Conservation (phyloP, 2,797 vertebrate genomes). For the Enteromius radiatus region DNA sequence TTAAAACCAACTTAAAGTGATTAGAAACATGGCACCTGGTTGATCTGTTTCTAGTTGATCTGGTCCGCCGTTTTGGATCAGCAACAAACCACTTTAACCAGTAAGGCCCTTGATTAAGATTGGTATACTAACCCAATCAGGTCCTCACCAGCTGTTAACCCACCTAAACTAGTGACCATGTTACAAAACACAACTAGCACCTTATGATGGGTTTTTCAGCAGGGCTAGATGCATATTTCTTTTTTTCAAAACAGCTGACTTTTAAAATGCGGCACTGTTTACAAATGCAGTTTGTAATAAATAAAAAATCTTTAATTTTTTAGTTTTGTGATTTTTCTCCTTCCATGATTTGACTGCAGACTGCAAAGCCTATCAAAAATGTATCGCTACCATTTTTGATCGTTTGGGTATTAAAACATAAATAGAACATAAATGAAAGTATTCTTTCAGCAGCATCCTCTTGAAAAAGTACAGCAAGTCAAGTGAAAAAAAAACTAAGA, state of each 20-base stretch:
- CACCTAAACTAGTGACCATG: slow-evolving; percentile 1
- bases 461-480: slow-evolving; percentile 48
- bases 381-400: slow-evolving; percentile 81
- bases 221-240: background rate
- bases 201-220: slow-evolving; percentile 5
- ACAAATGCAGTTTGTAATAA: background rate
- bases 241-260: background rate
- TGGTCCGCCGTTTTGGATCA: background rate
- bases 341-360: slow-evolving; percentile 73
- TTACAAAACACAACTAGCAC: background rate
- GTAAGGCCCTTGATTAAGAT: background rate
- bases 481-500: slow-evolving; percentile 53
- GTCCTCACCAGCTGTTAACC: background rate
- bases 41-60: too few relatives aligned
- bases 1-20: background rate
- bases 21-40: background rate
- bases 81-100: slow-evolving; percentile 7
- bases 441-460: slow-evolving; percentile 60
- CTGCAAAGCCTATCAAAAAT: slow-evolving; percentile 90
- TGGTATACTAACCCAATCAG: background rate
- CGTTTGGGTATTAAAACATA: slow-evolving; percentile 60
- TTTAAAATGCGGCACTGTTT: background rate
- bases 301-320: background rate
- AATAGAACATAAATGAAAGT: slow-evolving; percentile 39
- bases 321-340: background rate